Conservation (phyloP, 2,888 invertebrate genomes). For the Tetropium fuscum region DNA sequence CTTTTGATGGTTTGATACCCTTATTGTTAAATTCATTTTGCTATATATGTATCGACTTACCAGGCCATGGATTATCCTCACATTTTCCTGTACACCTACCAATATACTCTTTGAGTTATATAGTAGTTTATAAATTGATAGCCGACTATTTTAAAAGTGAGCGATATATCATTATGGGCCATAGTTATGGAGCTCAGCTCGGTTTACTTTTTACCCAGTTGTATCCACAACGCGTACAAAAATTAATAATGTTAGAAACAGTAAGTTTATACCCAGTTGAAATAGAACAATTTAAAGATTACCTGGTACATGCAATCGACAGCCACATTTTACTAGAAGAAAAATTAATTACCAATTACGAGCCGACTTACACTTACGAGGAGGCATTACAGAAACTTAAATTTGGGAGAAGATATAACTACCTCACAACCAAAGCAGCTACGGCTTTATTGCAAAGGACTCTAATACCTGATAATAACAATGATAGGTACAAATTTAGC, state of each 20-base stretch:
- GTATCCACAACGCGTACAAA: slow-evolving; percentile 64
- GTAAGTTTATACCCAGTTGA: slow-evolving; percentile 53
- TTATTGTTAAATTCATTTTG: slow-evolving; percentile 66
- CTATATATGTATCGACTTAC: slow-evolving; percentile 69
- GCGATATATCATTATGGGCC: slow-evolving; percentile 57
- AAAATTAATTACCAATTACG: slow-evolving; percentile 44
- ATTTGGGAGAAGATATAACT: slow-evolving; percentile 59
- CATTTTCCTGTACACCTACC: slow-evolving; percentile 63
- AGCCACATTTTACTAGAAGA: slow-evolving; percentile 57
- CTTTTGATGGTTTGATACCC: slow-evolving; percentile 70
- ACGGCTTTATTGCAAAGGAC: slow-evolving; percentile 67
- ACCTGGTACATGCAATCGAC: slow-evolving; percentile 61
- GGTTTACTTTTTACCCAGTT: slow-evolving; percentile 60
- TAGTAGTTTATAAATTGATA: slow-evolving; percentile 58
- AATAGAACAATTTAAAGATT: slow-evolving; percentile 46
- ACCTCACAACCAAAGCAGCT: slow-evolving; percentile 66
- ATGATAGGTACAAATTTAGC: slow-evolving; percentile 68
- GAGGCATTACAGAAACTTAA: slow-evolving; percentile 67
- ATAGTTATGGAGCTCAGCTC: slow-evolving; percentile 68
- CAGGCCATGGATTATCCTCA: slow-evolving; percentile 72
- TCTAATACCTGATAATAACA: slow-evolving; percentile 60
- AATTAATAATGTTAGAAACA: slow-evolving; percentile 66
- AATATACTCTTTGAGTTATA: slow-evolving; percentile 64
- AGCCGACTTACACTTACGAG: slow-evolving; percentile 64
- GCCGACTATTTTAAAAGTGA: slow-evolving; percentile 51